Evolutionary conservation across 37 sponge, comb jelly and placozoan species (phyloP), one percentile per base, ranked within the genome.

Genomic region (Ephydatia muelleri): DNA sequence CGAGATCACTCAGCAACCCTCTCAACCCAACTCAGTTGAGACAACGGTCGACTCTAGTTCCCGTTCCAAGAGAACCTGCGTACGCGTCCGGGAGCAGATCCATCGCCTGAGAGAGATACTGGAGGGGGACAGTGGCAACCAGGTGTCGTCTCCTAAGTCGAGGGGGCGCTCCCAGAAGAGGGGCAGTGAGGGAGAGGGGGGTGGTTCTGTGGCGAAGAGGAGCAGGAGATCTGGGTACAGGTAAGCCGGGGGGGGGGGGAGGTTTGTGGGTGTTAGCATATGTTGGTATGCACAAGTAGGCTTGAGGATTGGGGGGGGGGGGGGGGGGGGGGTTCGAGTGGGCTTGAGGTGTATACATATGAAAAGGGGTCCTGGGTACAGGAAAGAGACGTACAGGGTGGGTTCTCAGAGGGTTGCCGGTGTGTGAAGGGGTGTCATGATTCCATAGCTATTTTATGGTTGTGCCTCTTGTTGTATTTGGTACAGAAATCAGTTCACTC

Each of bases 1-100:
- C 32, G 90, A 90, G 66, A 81, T 90, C 49, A 85, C 90, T 22
- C 40, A 73, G 36, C n/a, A 43, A 43, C 8, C 47, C 47, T 43
- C 47, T 43, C 47, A 43, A 43, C 6, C 47, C 4, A 8, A 43
- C 47, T 68, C 76, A 47, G 82, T 87, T 2, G 65, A 29, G 14
- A 67, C 26, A 21, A 29, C 69, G 14, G 71, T 36, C 2, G 81
- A 40, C 16, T 34, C 25, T 8, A 38, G 49, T 12, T 37, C 73
- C 5, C 86, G 91, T 5, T 78, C 83, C n/a, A 91, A 91, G 43
- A 68, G 91, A 47, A 91, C 78, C 0, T 91, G 91, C 49, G 91
- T 91, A 22, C 66, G 83, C 29, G 87, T 91, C 25, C 76, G 91
- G 29, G 87, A 91, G 30, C 80, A 77, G 34, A 86, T 91, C n/a